phyloP scores from a whole-genome alignment of 1,140 invertebrate genomes.

The Heliconius melpomene region DNA sequence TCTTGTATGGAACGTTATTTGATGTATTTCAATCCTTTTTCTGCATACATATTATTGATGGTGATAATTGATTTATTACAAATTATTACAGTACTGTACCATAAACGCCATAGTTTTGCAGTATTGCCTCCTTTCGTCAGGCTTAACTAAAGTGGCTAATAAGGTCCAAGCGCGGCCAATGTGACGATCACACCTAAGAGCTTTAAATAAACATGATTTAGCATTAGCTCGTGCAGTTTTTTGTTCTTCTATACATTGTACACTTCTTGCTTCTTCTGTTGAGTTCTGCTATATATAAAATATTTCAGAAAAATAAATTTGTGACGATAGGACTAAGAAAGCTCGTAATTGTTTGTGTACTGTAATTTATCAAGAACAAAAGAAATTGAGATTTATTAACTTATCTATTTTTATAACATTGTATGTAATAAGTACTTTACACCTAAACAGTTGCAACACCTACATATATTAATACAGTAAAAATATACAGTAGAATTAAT shows the following conservation, averaged over 20 bases:
- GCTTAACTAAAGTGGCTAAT: conserved; percentile 53
- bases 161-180: conserved; percentile 63
- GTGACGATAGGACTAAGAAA: not conserved
- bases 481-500: no score
- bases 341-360: not conserved
- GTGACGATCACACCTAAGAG: conserved; percentile 58
- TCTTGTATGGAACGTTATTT: no score
- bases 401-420: no score
- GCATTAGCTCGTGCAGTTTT: conserved; percentile 42
- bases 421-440: no score
- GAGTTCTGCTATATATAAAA: conserved; percentile 27
- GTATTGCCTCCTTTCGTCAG: conserved; percentile 52
- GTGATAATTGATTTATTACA: no score
- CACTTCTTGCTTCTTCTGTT: conserved; percentile 37
- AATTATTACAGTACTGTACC: conserved; percentile 38
- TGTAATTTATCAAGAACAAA: no score
- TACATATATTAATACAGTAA: no score
- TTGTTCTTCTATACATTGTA: conserved; percentile 37
- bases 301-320: not conserved
- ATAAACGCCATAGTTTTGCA: conserved; percentile 60
- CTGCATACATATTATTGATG: no score
- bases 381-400: no score
- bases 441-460: no score
- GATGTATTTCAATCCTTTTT: no score
- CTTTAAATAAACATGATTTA: conserved; percentile 53